Evolutionary conservation across 2,797 vertebrate species (phyloP).

Genomic region (Propithecus deckenii): DNA sequence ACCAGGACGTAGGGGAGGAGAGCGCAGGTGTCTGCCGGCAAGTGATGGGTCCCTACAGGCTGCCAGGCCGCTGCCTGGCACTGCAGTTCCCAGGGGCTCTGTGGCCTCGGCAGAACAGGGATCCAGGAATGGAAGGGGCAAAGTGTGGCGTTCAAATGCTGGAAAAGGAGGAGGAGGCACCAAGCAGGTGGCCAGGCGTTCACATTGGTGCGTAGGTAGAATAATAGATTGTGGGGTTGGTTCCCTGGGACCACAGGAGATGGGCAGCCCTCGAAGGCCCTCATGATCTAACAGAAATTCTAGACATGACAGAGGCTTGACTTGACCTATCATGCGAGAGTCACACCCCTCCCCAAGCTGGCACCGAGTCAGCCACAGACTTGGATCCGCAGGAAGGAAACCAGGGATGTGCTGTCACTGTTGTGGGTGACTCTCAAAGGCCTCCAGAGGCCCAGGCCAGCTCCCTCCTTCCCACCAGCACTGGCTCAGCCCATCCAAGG

Average conservation of each 20-base stretch:
- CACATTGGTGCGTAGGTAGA: accelerated
- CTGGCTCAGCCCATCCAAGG: not conserved
- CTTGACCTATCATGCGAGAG: not conserved
- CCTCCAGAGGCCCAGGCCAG: not conserved
- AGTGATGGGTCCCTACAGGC: not conserved
- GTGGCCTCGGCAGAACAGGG: not conserved
- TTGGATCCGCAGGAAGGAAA: not conserved
- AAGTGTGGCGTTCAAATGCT: not conserved
- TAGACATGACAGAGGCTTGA: not conserved
- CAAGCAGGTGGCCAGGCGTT: not conserved
- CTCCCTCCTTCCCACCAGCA: not conserved
- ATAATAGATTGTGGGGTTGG: not conserved
- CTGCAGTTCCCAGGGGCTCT: not conserved
- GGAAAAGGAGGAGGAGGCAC: not conserved
- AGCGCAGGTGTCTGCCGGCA: too few relatives aligned
- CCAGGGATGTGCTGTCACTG: not conserved
- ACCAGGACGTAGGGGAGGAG: not conserved
- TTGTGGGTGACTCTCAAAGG: not conserved
- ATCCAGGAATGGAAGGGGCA: not conserved
- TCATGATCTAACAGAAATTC: not conserved
- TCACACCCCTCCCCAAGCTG: not conserved
- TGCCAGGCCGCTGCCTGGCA: not conserved
- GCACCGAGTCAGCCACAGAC: not conserved
- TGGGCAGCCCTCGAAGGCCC: not conserved
- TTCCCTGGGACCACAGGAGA: not conserved